These are phyloP conservation scores for Nasonia vitripennis DNA, from an alignment of 1,140 invertebrate species.

Conservation along the genomic window DNA sequence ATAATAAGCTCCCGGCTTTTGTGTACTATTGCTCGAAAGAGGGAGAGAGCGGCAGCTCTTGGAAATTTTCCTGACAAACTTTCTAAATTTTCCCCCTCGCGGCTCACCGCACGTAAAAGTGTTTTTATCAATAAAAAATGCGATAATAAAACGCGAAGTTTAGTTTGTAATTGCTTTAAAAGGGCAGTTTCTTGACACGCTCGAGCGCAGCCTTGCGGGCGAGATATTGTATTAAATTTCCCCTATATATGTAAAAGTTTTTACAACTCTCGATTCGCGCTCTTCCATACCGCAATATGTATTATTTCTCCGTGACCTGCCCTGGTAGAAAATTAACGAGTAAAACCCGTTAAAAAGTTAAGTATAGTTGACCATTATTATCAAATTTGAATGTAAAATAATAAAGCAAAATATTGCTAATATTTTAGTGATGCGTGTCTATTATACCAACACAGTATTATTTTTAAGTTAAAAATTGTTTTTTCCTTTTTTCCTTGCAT, in stretches of 20 bases:
- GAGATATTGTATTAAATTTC: background rate
- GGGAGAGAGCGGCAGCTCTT: background rate
- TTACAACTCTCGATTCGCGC: background rate
- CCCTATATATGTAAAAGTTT: background rate
- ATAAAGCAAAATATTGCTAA: too few species aligned
- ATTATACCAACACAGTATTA: too few species aligned
- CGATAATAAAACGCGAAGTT: background rate
- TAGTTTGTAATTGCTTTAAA: constrained; percentile 8
- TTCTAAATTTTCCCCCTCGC: background rate
- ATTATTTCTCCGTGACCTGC: background rate
- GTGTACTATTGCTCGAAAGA: background rate
- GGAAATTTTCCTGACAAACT: background rate
- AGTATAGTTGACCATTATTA: too few species aligned
- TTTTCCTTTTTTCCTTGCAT: too few species aligned
- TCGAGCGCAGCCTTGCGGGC: background rate
- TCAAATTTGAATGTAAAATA: too few species aligned
- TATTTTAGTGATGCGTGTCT: too few species aligned
- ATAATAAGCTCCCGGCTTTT: background rate
- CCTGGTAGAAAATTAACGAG: too few species aligned
- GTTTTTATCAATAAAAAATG: constrained; percentile 14
- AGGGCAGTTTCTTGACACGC: background rate
- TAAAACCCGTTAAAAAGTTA: too few species aligned
- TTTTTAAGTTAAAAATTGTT: too few species aligned
- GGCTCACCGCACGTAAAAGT: background rate
- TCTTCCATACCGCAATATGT: background rate